Evolutionary conservation across 2,797 vertebrate species (phyloP).

Genomic region (Ptychobarbus kaznakovi): DNA sequence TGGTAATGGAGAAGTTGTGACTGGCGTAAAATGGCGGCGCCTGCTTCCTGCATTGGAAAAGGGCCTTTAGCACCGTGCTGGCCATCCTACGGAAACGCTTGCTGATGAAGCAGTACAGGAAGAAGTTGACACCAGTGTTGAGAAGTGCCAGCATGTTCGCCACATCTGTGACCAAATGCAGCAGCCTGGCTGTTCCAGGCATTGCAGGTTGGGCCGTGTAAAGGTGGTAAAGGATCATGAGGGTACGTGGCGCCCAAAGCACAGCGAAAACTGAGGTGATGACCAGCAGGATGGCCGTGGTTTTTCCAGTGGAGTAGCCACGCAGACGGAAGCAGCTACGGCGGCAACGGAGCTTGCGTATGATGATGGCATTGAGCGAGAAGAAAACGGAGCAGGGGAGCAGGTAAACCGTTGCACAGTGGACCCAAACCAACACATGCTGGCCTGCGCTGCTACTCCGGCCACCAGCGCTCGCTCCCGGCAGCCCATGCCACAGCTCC

Average conservation of each 20-base stretch:
- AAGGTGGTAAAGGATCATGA: conserved; percentile 94
- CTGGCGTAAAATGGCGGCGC: conserved; percentile 82
- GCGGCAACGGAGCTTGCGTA: conserved; percentile 86
- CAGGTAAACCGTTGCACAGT: conserved; percentile 92
- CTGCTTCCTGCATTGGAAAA: conserved; percentile 87
- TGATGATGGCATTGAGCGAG: conserved; percentile 90
- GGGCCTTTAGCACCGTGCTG: conserved; percentile 86
- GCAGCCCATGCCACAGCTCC: conserved; percentile 89
- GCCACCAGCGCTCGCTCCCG: conserved; percentile 59
- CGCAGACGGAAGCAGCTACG: conserved; percentile 92
- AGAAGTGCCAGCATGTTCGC: conserved; percentile 96
- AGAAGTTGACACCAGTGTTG: conserved; percentile 98
- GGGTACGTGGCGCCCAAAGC: conserved; percentile 92
- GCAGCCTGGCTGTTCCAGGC: conserved; percentile 81
- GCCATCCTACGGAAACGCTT: conserved; percentile 96
- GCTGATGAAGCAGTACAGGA: conserved; percentile 98
- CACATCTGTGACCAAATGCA: conserved; percentile 87
- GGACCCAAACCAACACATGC: conserved; percentile 92
- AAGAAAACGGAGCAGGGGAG: conserved; percentile 96
- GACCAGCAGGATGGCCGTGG: conserved; percentile 93
- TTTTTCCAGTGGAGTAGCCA: conserved; percentile 94
- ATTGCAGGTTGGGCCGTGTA: conserved; percentile 86
- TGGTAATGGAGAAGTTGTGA: conserved; percentile 97
- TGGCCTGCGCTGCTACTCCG: conserved; percentile 82
- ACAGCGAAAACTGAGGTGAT: conserved; percentile 95